Percentiles rank a stretch among this genome's conserved stretches.
Evolutionary conservation across 2,888 invertebrate species (phyloP).

Genomic region (Ophioninae sp.): DNA sequence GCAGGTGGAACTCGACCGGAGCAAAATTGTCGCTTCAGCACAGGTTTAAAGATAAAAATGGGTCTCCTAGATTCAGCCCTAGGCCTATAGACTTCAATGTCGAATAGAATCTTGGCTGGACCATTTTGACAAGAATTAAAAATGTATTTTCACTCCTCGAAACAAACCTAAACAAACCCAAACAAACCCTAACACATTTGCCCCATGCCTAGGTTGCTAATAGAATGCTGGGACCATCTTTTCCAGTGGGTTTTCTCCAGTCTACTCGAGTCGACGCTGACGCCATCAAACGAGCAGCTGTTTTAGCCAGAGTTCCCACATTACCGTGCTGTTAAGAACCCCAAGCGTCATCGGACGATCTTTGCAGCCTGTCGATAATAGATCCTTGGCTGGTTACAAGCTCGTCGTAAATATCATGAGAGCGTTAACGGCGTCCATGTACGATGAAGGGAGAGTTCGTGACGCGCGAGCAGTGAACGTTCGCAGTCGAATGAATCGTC

Average conservation of each 20-base stretch:
- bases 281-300: not conserved
- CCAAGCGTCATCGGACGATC: not conserved
- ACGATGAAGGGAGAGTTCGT: slow-evolving; percentile 11
- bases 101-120: too few relatives aligned
- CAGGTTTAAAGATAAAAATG: too few relatives aligned
- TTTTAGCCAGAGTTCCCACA: not conserved
- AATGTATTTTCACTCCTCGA: too few relatives aligned
- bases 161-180: too few relatives aligned
- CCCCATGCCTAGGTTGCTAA: not conserved
- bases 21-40: too few relatives aligned
- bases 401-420: not conserved
- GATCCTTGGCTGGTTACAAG: not conserved
- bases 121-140: too few relatives aligned
- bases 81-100: too few relatives aligned
- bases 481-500: slow-evolving; percentile 56
- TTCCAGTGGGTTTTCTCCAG: not conserved
- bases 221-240: not conserved
- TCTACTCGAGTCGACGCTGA: not conserved
- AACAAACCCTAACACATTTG: too few relatives aligned
- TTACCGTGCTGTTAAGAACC: not conserved
- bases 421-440: slow-evolving; percentile 19
- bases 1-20: too few relatives aligned
- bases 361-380: not conserved
- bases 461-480: slow-evolving; percentile 37
- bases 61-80: too few relatives aligned